Conservation (phyloP, 2,888 invertebrate species). For the Ptilodon capucinus region DNA sequence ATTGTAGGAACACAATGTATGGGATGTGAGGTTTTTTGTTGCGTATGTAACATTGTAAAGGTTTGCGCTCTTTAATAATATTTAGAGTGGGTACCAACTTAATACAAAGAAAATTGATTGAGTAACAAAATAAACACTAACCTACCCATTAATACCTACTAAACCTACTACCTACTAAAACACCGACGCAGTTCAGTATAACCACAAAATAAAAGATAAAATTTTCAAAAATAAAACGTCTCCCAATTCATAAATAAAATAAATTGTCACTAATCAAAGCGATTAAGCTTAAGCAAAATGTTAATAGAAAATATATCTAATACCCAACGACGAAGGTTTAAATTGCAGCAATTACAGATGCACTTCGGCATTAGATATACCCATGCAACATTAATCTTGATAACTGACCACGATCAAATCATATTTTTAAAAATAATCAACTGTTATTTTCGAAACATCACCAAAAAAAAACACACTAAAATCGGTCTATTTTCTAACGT, state of each 20-base stretch:
- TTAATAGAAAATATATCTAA: slow-evolving; percentile 25
- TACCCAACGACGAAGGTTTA: slow-evolving; percentile 73
- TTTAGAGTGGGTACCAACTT: no score
- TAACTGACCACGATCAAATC: slow-evolving; percentile 43
- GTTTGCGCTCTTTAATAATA: no score
- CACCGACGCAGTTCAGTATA: no score
- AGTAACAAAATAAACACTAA: no score
- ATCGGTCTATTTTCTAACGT: slow-evolving; percentile 22
- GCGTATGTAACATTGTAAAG: not conserved
- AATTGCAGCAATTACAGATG: slow-evolving; percentile 73
- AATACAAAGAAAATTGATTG: no score
- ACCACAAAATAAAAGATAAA: no score
- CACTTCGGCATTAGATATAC: slow-evolving; percentile 72
- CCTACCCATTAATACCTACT: no score
- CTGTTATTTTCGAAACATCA: slow-evolving; percentile 39
- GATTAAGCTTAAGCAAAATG: no score
- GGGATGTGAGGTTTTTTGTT: not conserved
- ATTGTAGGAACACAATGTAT: not conserved
- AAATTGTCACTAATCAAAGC: no score
- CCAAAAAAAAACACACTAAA: slow-evolving; percentile 41
- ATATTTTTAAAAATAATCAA: slow-evolving; percentile 5
- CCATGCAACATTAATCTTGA: slow-evolving; percentile 53
- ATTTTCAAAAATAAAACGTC: no score
- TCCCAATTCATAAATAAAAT: no score
- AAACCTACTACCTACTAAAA: no score